phyloP scores from a whole-genome alignment of 2,113 vertebrate genomes.

The Orientallactaga bullata region DNA sequence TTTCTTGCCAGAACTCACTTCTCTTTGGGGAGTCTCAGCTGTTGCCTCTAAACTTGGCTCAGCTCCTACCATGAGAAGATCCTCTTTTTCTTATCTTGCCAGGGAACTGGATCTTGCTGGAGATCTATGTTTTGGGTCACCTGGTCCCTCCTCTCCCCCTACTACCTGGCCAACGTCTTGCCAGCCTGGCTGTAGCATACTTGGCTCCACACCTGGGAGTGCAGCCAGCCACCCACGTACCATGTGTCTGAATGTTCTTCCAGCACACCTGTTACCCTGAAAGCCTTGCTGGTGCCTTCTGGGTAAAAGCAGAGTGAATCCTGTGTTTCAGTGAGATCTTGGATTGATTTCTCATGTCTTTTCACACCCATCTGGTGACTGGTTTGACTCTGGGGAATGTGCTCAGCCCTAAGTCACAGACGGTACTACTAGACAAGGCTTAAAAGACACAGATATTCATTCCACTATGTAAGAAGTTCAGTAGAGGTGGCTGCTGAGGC shows the following conservation, averaged over 20 bases:
- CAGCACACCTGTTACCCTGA: not conserved
- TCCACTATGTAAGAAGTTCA: not conserved
- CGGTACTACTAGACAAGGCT: not conserved
- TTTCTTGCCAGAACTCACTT: not conserved
- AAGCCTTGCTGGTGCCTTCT: not conserved
- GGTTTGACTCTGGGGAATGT: not conserved
- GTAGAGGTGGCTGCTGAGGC: not conserved
- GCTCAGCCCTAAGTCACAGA: not conserved
- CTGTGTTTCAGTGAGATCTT: not conserved
- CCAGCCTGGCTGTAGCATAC: not conserved
- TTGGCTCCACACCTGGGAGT: not conserved
- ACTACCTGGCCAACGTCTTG: not conserved
- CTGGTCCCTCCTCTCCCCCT: not conserved
- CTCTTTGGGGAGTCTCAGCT: not conserved
- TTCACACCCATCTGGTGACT: not conserved
- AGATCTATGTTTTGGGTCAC: not conserved
- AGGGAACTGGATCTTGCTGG: not conserved
- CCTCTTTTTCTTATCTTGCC: not conserved
- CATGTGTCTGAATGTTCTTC: not conserved
- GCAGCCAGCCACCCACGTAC: not conserved
- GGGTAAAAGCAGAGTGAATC: not conserved
- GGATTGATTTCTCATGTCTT: not conserved
- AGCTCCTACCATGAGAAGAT: not conserved
- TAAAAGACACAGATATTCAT: not conserved
- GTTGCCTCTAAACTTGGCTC: constrained; percentile 6